Percentiles rank a stretch among this genome's conserved stretches.
These are phyloP conservation scores for Ditula angustiorana DNA, from an alignment of 2,888 invertebrate genomes.

Conservation along the genomic window DNA sequence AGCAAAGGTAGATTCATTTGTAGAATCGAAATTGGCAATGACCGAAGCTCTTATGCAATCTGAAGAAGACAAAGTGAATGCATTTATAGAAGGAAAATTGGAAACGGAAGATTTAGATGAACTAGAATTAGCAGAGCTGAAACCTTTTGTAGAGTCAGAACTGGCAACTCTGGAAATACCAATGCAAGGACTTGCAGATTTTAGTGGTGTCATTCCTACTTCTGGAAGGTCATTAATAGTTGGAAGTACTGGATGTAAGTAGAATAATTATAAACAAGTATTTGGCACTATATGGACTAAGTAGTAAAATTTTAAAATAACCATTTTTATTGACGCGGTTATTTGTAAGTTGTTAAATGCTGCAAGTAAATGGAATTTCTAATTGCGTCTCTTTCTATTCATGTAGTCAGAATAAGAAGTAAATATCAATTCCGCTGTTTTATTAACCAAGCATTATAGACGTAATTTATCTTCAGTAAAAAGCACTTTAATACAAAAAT, in stretches of 20 bases:
- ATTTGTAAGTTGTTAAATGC: too few relatives aligned
- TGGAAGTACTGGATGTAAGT: conserved; percentile 28
- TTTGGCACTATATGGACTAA: too few relatives aligned
- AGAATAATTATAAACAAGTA: too few relatives aligned
- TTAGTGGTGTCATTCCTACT: conserved; percentile 4
- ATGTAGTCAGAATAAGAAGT: too few relatives aligned
- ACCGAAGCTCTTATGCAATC: conserved; percentile 3
- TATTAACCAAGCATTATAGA: too few relatives aligned
- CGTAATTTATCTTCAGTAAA: too few relatives aligned
- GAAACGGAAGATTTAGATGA: neutral
- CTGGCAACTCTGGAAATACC: neutral
- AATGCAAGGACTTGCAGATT: neutral
- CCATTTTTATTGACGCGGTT: too few relatives aligned
- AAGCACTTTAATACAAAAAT: too few relatives aligned
- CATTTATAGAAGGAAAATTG: conserved; percentile 2
- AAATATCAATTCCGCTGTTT: too few relatives aligned
- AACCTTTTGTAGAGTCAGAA: neutral
- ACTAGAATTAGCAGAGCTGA: neutral
- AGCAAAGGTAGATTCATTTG: neutral
- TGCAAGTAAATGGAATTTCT: too few relatives aligned
- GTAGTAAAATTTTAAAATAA: too few relatives aligned
- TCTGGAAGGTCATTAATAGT: neutral
- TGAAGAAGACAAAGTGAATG: neutral
- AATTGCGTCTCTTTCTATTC: too few relatives aligned
- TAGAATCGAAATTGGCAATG: conserved; percentile 9